Evolutionary conservation across 2,113 vertebrate species (phyloP).

Genomic region (Channa maculata): DNA sequence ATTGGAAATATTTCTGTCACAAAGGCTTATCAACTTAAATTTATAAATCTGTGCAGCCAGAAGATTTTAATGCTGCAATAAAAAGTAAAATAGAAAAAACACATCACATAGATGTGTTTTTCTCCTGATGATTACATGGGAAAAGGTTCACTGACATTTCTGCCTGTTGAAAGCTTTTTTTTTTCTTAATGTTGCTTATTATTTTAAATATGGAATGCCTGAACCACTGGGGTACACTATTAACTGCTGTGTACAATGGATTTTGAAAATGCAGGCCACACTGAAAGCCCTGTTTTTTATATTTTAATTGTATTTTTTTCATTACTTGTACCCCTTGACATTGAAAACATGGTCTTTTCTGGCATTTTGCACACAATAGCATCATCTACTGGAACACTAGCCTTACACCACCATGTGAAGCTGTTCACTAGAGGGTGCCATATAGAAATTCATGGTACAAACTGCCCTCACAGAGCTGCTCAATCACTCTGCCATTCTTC

Average conservation of each 20-base stretch:
- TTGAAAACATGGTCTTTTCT: conserved; percentile 7
- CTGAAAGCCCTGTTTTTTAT: neutral
- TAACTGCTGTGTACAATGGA: neutral
- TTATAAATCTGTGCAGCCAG: too few relatives aligned
- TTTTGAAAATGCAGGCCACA: neutral
- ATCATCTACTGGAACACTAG: conserved; percentile 30
- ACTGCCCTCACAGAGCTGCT: neutral
- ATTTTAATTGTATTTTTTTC: neutral
- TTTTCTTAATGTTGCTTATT: too few relatives aligned
- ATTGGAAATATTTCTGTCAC: conserved; percentile 10
- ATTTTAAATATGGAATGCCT: neutral
- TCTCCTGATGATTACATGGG: too few relatives aligned
- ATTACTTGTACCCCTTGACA: conserved; percentile 1
- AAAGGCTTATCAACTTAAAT: neutral
- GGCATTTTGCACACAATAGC: conserved; percentile 43
- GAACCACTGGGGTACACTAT: neutral
- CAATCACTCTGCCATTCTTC: neutral
- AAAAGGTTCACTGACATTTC: too few relatives aligned
- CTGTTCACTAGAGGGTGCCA: conserved; percentile 63
- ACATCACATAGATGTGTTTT: too few relatives aligned
- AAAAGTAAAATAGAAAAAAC: too few relatives aligned
- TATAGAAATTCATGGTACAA: conserved; percentile 14
- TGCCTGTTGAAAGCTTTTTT: too few relatives aligned
- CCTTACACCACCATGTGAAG: conserved; percentile 10
- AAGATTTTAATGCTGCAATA: too few relatives aligned